These are phyloP conservation scores for Conistra vaccinii DNA, from an alignment of 2,888 invertebrate species.

Conservation along the genomic window DNA sequence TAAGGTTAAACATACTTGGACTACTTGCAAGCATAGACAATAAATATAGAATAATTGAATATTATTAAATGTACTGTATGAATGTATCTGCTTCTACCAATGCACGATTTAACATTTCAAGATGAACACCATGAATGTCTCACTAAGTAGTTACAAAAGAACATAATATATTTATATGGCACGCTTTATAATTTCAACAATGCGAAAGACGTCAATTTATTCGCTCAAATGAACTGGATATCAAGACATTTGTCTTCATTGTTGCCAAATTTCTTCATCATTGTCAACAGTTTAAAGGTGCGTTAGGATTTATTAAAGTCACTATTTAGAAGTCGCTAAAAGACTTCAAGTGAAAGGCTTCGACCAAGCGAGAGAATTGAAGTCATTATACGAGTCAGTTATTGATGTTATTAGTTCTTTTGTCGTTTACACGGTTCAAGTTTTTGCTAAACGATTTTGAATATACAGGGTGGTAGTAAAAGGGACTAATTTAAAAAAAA, in stretches of 20 bases:
- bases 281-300: slow-evolving; percentile 73
- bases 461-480: slow-evolving; percentile 73
- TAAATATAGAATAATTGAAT: too few species aligned
- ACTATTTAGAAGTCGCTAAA: slow-evolving; percentile 79
- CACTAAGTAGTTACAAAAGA: slow-evolving; percentile 14
- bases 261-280: slow-evolving; percentile 63
- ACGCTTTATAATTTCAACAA: slow-evolving; percentile 36
- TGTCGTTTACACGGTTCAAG: slow-evolving; percentile 79
- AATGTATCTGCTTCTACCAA: not conserved
- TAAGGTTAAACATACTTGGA: not conserved
- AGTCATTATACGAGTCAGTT: slow-evolving; percentile 75
- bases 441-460: slow-evolving; percentile 78
- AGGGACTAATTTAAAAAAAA: not conserved
- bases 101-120: not conserved
- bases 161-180: slow-evolving; percentile 20
- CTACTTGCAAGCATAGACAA: not conserved
- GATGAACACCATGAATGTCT: not conserved
- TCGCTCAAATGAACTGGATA: slow-evolving; percentile 66
- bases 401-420: slow-evolving; percentile 82
- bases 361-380: slow-evolving; percentile 76
- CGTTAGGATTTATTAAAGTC: slow-evolving; percentile 78
- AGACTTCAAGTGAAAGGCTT: slow-evolving; percentile 78
- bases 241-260: slow-evolving; percentile 70
- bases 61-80: not conserved
- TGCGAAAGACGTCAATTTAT: slow-evolving; percentile 32